A percentile compares a stretch with the other conserved stretches of the same genome.
phyloP scores from a whole-genome alignment of 2,797 vertebrate species.

The Centroberyx gerrardi region DNA sequence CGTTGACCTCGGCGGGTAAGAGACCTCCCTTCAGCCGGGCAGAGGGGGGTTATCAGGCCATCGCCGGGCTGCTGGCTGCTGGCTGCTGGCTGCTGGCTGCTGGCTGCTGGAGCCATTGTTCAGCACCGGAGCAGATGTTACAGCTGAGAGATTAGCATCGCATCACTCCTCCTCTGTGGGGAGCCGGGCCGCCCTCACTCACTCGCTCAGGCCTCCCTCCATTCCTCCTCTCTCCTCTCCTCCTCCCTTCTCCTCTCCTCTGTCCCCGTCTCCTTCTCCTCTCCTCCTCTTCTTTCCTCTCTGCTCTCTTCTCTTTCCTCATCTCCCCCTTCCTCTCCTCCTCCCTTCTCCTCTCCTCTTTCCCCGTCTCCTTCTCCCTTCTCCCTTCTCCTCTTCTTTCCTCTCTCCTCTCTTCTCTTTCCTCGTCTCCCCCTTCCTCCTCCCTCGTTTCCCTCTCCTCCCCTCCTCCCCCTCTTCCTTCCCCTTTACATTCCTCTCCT shows the following conservation, averaged over 20 bases:
- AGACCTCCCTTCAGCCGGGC: background rate
- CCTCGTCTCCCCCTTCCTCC: background rate
- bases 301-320: background rate
- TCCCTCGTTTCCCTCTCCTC: background rate
- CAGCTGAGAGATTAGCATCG: constrained; percentile 71
- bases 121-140: constrained; percentile 70
- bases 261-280: background rate
- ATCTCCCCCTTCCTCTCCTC: background rate
- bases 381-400: background rate
- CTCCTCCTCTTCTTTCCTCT: background rate
- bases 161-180: constrained; percentile 56
- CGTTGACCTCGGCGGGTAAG: constrained; percentile 45
- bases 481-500: too few relatives aligned
- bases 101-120: constrained; percentile 62
- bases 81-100: too few relatives aligned
- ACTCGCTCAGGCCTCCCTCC: background rate
- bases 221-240: background rate
- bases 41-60: constrained; percentile 59
- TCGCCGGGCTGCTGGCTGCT: constrained; percentile 15
- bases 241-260: background rate
- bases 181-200: constrained; percentile 21
- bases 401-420: background rate
- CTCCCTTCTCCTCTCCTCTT: background rate
- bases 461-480: background rate
- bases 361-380: background rate